Conservation (phyloP, 2,113 vertebrate genomes). For the Vidua chalybeata region DNA sequence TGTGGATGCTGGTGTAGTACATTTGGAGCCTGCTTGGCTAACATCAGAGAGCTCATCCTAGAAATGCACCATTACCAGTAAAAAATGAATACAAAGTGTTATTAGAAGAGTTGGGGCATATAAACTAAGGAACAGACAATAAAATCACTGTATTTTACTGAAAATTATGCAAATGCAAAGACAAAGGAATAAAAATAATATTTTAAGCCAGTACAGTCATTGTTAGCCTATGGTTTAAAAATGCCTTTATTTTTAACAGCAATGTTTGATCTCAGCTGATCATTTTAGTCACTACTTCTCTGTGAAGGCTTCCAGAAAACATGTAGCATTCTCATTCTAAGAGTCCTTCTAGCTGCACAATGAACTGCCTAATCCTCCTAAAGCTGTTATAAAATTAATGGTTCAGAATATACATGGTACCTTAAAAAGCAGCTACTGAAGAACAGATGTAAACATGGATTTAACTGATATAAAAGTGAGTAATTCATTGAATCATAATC, state of each 20-base stretch:
- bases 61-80: not conserved
- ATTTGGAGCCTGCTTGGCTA: slow-evolving; percentile 80
- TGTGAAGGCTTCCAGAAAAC: not conserved
- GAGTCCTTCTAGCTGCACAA: not conserved
- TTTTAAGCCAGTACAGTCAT: not conserved
- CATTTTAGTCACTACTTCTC: not conserved
- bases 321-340: not conserved
- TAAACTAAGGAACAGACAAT: not conserved
- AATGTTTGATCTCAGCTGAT: not conserved
- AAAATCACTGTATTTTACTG: not conserved
- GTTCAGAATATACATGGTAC: not conserved
- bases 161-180: not conserved
- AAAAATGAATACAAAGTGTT: not conserved
- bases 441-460: not conserved
- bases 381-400: not conserved
- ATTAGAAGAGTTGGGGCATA: not conserved
- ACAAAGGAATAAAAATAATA: not conserved
- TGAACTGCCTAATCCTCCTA: not conserved
- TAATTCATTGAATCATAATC: not conserved
- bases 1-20: slow-evolving; percentile 81
- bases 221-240: not conserved
- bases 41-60: slow-evolving; percentile 90
- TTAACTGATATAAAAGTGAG: not conserved
- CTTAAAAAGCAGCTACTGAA: not conserved
- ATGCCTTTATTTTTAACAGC: not conserved